Conservation (phyloP, 2,797 vertebrate genomes). For the Gastrophryne carolinensis region DNA sequence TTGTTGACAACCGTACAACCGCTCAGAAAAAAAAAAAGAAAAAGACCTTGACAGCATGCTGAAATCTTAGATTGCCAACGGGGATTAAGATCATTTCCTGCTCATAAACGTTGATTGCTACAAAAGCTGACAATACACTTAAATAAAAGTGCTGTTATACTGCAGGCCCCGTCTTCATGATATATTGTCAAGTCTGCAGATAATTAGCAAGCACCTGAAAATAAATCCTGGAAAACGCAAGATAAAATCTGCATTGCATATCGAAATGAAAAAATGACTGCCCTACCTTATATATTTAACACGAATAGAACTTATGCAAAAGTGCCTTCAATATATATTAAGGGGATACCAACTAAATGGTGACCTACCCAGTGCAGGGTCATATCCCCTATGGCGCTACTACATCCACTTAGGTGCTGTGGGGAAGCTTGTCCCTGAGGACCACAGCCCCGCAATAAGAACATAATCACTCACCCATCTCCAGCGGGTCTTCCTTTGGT, state of each 20-base stretch:
- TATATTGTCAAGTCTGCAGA: background rate
- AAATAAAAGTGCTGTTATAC: background rate
- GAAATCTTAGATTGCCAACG: conserved; percentile 9
- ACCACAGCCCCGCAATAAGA: no score
- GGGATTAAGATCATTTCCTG: conserved; percentile 29
- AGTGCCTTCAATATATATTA: no score
- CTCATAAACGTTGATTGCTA: conserved; percentile 6
- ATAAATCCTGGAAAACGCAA: background rate
- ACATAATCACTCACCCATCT: no score
- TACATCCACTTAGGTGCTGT: no score
- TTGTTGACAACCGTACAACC: background rate
- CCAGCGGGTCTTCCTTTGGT: no score
- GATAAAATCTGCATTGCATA: background rate
- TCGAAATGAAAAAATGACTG: no score
- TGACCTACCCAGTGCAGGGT: no score
- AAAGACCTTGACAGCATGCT: background rate
- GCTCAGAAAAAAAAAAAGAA: background rate
- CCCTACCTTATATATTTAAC: no score
- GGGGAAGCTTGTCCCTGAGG: no score
- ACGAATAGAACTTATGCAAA: no score
- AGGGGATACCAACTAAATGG: no score
- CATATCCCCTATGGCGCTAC: no score
- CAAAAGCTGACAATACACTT: background rate
- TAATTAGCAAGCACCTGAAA: conserved; percentile 6
- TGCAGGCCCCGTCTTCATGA: background rate